Evolutionary conservation across 2,113 vertebrate genomes (phyloP).

Genomic region (Taurulus bubalis): DNA sequence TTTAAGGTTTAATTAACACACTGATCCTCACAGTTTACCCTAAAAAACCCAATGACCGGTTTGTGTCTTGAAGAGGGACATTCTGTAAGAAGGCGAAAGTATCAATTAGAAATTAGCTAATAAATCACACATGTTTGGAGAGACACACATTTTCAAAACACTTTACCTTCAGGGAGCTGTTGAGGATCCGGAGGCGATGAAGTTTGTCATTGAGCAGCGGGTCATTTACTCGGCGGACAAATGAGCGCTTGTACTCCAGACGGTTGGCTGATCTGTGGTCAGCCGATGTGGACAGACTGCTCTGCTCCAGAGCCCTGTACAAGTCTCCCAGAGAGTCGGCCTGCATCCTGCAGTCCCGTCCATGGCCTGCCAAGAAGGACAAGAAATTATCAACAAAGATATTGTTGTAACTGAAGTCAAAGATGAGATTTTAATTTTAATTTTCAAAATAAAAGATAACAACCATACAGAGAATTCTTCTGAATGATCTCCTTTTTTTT

Average conservation of each 20-base stretch:
- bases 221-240: conserved; percentile 94
- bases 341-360: conserved; percentile 86
- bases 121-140: background rate
- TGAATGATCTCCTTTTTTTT: background rate
- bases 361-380: conserved; percentile 59
- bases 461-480: background rate
- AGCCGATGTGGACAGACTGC: conserved; percentile 90
- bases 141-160: background rate
- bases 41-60: conserved; percentile 90
- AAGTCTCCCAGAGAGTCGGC: conserved; percentile 94
- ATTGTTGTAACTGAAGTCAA: background rate
- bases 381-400: background rate
- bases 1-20: conserved; percentile 7
- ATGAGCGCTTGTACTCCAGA: conserved; percentile 95
- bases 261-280: conserved; percentile 90
- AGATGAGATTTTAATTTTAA: background rate
- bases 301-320: conserved; percentile 95
- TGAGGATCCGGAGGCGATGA: conserved; percentile 94
- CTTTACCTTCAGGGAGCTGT: conserved; percentile 96
- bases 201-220: conserved; percentile 97
- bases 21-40: conserved; percentile 73
- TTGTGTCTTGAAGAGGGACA: conserved; percentile 91
- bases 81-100: conserved; percentile 83
- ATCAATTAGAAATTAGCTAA: background rate
- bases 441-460: background rate